Conservation (phyloP, 2,888 invertebrate genomes). For the Ecdyonurus torrentis region DNA sequence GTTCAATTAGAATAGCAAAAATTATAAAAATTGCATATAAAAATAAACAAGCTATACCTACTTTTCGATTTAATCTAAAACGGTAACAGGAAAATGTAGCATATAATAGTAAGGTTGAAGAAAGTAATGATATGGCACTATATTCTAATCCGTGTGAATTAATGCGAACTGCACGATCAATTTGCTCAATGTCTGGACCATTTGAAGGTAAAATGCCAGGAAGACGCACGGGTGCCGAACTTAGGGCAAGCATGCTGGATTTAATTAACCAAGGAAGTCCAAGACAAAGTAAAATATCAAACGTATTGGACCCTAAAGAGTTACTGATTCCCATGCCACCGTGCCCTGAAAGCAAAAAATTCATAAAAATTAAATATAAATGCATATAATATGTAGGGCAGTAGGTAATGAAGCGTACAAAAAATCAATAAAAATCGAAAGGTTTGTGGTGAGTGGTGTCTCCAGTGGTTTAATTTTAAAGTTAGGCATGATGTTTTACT, state of each 20-base stretch:
- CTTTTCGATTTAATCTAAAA: conserved; percentile 48
- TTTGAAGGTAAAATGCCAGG: no score
- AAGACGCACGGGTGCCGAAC: conserved; percentile 11
- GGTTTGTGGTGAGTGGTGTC: no score
- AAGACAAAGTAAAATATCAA: conserved; percentile 60
- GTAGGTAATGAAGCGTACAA: no score
- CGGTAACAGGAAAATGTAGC: conserved; percentile 44
- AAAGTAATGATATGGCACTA: conserved; percentile 54
- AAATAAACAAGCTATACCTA: conserved; percentile 46
- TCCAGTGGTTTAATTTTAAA: no score
- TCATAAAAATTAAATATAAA: no score
- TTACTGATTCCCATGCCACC: conserved; percentile 68
- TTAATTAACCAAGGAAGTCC: conserved; percentile 66
- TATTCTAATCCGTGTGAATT: conserved; percentile 61
- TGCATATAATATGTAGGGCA: no score
- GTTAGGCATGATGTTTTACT: no score
- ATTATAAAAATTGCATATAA: conserved; percentile 49
- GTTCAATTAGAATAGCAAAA: conserved; percentile 54
- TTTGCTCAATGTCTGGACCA: neutral
- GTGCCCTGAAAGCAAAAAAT: conserved; percentile 41
- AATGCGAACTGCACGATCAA: conserved; percentile 34
- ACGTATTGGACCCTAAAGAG: conserved; percentile 67
- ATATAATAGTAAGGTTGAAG: conserved; percentile 53
- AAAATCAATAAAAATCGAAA: no score
- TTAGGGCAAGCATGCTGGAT: conserved; percentile 39